Percentiles rank a stretch among this genome's conserved stretches.
Evolutionary conservation across 1,140 invertebrate genomes (phyloP).

Genomic region (Dolichoris vasculosae): DNA sequence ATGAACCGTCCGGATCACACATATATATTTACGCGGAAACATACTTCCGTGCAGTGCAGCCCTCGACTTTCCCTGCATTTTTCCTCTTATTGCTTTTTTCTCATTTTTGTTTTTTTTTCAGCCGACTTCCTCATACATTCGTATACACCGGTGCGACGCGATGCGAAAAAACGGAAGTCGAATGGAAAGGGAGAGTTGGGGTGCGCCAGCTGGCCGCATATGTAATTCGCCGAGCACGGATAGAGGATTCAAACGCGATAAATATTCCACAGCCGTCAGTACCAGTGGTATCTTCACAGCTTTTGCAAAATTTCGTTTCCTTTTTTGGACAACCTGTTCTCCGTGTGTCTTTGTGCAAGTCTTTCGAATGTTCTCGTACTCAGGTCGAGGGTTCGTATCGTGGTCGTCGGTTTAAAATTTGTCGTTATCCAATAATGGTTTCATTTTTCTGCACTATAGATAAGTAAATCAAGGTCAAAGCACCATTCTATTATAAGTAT

Average conservation of each 20-base stretch:
- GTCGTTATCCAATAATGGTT: no score
- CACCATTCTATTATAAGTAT: no score
- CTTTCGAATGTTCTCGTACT: neutral
- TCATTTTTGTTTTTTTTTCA: neutral
- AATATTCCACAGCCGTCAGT: neutral
- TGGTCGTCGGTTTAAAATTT: neutral
- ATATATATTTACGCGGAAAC: neutral
- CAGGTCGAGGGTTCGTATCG: no score
- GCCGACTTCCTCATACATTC: slow-evolving; percentile 5
- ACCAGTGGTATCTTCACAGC: slow-evolving; percentile 15
- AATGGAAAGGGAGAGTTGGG: neutral
- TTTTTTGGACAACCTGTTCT: neutral
- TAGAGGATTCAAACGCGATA: slow-evolving; percentile 43
- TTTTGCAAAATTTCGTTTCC: slow-evolving; percentile 5
- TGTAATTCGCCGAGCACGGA: slow-evolving; percentile 21
- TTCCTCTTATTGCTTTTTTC: neutral
- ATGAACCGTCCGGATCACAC: slow-evolving; percentile 1
- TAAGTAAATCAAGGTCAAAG: no score
- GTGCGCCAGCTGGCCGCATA: slow-evolving; percentile 34
- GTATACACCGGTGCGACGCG: neutral
- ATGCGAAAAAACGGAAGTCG: slow-evolving; percentile 42
- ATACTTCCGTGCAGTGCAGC: neutral
- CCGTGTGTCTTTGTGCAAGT: neutral
- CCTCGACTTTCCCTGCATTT: slow-evolving; percentile 5
- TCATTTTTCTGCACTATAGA: no score